These are phyloP conservation scores for Pristionchus arcanus DNA, from an alignment of 2,888 invertebrate genomes.

Conservation along the genomic window DNA sequence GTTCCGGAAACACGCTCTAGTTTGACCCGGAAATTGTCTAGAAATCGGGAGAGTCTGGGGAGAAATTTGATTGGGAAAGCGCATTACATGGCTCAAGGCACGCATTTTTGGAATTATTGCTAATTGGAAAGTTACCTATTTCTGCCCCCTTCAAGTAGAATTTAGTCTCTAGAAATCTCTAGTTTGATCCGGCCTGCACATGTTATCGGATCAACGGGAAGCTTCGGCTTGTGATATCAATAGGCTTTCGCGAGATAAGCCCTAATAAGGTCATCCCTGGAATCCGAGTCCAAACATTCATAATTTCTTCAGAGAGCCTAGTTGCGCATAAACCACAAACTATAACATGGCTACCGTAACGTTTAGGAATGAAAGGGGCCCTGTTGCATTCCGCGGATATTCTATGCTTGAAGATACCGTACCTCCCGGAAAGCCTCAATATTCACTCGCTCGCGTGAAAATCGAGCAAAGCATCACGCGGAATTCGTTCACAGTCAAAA, in stretches of 20 bases:
- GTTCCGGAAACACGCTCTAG: background rate
- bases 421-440: background rate
- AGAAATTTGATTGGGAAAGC: no score
- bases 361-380: no score
- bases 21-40: no score
- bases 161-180: background rate
- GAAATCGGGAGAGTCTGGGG: no score
- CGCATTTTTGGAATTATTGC: no score
- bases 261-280: background rate
- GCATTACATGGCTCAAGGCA: no score
- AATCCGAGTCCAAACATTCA: background rate
- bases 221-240: background rate
- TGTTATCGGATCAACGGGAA: background rate
- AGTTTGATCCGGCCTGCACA: background rate
- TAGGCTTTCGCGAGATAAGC: background rate
- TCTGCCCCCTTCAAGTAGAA: no score
- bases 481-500: constrained; percentile 5
- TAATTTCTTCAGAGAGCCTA: background rate
- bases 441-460: background rate
- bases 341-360: background rate
- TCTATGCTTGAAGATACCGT: no score
- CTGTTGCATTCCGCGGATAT: no score
- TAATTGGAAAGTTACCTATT: no score
- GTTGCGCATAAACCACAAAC: background rate
- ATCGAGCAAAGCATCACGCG: background rate